Conservation (phyloP, 2,888 invertebrate genomes). For the Apotomis betuletana region DNA sequence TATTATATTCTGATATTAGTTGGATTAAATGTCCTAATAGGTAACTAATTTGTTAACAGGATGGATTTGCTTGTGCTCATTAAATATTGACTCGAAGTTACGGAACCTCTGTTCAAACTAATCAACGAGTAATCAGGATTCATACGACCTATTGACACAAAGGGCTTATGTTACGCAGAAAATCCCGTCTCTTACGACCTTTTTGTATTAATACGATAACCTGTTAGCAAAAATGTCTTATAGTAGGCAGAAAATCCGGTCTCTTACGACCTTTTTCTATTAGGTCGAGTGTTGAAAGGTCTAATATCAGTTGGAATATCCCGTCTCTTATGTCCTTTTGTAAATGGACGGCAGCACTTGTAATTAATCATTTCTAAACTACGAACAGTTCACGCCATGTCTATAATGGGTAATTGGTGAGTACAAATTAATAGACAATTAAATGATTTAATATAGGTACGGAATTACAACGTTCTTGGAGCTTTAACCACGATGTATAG, state of each 20-base stretch:
- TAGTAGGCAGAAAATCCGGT: not conserved
- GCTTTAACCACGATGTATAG: too few relatives aligned
- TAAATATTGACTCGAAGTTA: slow-evolving; percentile 19
- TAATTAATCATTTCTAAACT: not conserved
- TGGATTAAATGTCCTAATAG: too few relatives aligned
- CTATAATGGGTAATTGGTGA: not conserved
- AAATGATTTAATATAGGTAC: not conserved
- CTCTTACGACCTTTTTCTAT: not conserved
- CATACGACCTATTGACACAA: not conserved
- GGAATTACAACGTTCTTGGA: too few relatives aligned
- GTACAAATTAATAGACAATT: not conserved
- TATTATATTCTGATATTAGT: too few relatives aligned
- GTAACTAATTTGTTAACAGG: not conserved
- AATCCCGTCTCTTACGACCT: not conserved
- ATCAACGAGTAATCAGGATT: not conserved
- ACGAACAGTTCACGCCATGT: not conserved
- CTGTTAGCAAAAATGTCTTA: not conserved
- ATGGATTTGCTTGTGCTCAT: not conserved
- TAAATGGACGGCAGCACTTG: not conserved
- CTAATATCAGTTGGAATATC: not conserved
- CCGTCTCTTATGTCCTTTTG: not conserved
- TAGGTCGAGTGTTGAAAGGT: not conserved
- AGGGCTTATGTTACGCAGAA: not conserved
- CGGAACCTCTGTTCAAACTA: not conserved
- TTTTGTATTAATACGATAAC: not conserved